These are phyloP conservation scores for Trypoxylus dichotomus DNA, from an alignment of 1,140 invertebrate species.

Conservation along the genomic window DNA sequence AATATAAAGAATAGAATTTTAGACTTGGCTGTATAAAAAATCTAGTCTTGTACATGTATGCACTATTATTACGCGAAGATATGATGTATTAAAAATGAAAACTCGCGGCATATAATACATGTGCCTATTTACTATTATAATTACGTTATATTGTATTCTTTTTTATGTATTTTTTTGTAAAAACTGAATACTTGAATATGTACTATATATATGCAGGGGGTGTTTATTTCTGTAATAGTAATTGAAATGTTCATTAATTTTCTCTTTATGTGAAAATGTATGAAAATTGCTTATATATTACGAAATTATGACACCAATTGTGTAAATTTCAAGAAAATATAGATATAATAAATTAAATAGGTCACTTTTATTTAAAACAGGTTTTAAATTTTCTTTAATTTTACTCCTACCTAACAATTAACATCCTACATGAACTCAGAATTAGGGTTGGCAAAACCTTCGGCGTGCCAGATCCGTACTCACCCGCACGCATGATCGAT, in stretches of 20 bases:
- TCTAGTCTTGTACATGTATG: slow-evolving; percentile 44
- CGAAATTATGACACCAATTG: not conserved
- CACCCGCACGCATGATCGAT: too few species aligned
- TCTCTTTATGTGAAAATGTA: not conserved
- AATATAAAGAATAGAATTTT: slow-evolving; percentile 25
- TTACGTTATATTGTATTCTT: slow-evolving; percentile 25
- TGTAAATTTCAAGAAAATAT: not conserved
- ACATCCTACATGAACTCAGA: too few species aligned
- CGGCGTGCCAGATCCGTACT: too few species aligned
- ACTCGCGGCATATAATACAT: slow-evolving; percentile 26
- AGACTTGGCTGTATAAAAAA: slow-evolving; percentile 46
- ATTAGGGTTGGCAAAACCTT: too few species aligned
- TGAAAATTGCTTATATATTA: not conserved
- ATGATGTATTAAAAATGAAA: slow-evolving; percentile 26
- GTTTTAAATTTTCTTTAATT: too few species aligned
- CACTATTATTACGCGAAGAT: slow-evolving; percentile 29
- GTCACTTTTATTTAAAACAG: too few species aligned
- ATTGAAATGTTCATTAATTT: slow-evolving; percentile 32
- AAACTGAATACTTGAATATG: slow-evolving; percentile 23
- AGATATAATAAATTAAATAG: not conserved
- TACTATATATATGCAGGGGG: slow-evolving; percentile 20
- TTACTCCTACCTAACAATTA: too few species aligned
- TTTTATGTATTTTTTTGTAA: slow-evolving; percentile 31
- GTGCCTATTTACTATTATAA: slow-evolving; percentile 18
- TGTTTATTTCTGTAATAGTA: slow-evolving; percentile 29